phyloP scores from a whole-genome alignment of 1,140 invertebrate species.

The Planococcus citri region DNA sequence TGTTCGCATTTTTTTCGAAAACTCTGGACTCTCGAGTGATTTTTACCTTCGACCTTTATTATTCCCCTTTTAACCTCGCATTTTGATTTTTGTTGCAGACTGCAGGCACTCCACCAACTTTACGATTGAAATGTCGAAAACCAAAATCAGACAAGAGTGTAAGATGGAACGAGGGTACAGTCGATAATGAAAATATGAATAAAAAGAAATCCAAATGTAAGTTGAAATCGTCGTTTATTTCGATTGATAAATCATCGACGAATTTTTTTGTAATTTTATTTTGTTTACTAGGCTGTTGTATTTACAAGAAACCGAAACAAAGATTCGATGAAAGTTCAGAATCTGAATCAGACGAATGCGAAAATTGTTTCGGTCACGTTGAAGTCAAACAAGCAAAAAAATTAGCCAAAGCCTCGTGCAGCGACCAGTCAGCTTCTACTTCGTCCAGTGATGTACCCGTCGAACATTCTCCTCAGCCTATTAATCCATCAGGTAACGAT shows the following conservation, averaged over 20 bases:
- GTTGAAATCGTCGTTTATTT: background rate
- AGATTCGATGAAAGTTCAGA: slow-evolving; percentile 69
- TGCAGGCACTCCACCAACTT: slow-evolving; percentile 33
- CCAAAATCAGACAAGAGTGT: slow-evolving; percentile 65
- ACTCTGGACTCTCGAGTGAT: too few species aligned
- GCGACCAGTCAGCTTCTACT: background rate
- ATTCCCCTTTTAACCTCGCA: too few species aligned
- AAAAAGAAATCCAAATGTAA: slow-evolving; percentile 85
- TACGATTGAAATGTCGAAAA: slow-evolving; percentile 59
- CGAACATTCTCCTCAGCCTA: background rate
- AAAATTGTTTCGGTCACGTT: slow-evolving; percentile 71
- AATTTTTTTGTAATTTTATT: slow-evolving; percentile 24
- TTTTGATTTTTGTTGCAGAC: background rate
- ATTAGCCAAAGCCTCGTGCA: slow-evolving; percentile 10
- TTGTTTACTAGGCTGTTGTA: slow-evolving; percentile 59
- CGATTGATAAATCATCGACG: background rate
- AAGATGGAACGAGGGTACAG: slow-evolving; percentile 71
- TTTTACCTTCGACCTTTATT: too few species aligned
- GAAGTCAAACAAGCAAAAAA: slow-evolving; percentile 47
- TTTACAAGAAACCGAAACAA: slow-evolving; percentile 64
- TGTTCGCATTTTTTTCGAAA: too few species aligned
- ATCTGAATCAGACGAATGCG: slow-evolving; percentile 62
- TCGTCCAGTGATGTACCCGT: background rate
- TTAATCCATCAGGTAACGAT: background rate
- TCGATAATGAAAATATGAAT: slow-evolving; percentile 86